Percentiles rank a stretch among this genome's conserved stretches.
These are phyloP conservation scores for Microctenopoma lineatum DNA, from an alignment of 2,797 vertebrate species.

Conservation along the genomic window DNA sequence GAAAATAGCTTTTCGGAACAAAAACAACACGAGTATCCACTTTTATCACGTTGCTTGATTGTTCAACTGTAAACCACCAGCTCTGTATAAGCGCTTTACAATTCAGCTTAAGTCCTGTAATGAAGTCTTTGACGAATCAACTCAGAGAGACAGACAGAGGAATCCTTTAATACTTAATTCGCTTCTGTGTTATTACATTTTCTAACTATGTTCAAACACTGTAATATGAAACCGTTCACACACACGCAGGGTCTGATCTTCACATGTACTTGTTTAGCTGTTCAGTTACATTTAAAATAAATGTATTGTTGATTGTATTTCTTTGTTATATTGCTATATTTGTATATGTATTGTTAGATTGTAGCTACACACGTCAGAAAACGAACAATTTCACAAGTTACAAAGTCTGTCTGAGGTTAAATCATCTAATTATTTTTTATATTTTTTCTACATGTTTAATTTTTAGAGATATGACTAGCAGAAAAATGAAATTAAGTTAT, in stretches of 20 bases:
- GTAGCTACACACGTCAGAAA: background rate
- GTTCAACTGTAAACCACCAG: no score
- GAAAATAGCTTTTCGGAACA: background rate
- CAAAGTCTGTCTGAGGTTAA: background rate
- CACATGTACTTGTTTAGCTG: background rate
- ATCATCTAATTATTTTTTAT: background rate
- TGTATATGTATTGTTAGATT: no score
- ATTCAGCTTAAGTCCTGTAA: background rate
- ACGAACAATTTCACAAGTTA: no score
- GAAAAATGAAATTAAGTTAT: no score
- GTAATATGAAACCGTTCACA: background rate
- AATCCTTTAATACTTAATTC: background rate
- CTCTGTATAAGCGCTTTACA: background rate
- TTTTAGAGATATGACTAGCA: no score
- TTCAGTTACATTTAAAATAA: background rate
- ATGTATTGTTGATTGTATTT: background rate
- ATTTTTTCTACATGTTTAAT: no score
- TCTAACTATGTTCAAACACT: background rate
- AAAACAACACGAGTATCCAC: background rate
- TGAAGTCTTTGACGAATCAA: background rate
- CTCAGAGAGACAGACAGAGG: background rate
- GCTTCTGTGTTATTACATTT: background rate
- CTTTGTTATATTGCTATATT: no score
- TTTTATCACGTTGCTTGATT: background rate
- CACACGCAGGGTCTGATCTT: background rate